Conservation (phyloP, 1,140 invertebrate genomes). For the Epicauta chinensis region DNA sequence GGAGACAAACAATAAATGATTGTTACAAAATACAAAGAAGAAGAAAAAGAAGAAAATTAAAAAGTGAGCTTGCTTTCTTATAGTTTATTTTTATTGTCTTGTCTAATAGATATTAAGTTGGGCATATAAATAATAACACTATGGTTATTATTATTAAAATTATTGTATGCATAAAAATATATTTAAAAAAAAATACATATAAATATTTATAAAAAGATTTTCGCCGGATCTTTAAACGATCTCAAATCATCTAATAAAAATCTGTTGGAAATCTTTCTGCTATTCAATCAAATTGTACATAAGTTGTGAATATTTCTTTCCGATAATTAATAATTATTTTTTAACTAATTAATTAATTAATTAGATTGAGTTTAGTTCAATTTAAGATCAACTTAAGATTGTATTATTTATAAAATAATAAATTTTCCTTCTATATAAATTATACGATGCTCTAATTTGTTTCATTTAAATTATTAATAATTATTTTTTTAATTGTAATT, state of each 20-base stretch:
- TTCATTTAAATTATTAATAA: conserved; percentile 3
- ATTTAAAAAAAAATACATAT: no score
- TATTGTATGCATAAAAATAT: no score
- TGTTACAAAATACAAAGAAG: not conserved
- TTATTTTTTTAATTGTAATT: conserved; percentile 13
- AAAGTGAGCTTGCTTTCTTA: not conserved
- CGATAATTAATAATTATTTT: conserved; percentile 4
- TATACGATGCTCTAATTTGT: not conserved
- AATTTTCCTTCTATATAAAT: conserved; percentile 22
- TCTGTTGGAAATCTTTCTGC: conserved; percentile 15
- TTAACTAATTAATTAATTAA: conserved; percentile 20
- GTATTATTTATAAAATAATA: conserved; percentile 20
- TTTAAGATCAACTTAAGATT: conserved; percentile 4
- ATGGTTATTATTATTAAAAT: no score
- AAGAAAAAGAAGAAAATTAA: not conserved
- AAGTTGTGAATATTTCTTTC: conserved; percentile 27
- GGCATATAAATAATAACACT: no score
- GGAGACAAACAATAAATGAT: conserved; percentile 43
- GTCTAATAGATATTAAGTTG: not conserved
- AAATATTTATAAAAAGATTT: conserved; percentile 15
- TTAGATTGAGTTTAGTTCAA: conserved; percentile 16
- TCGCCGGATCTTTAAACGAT: conserved; percentile 26
- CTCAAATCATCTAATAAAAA: conserved; percentile 18
- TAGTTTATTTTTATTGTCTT: not conserved
- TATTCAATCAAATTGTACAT: conserved; percentile 15